A percentile compares a stretch with the other conserved stretches of the same genome.
Conservation (phyloP, 2,797 vertebrate species). For the Acanthurus leucopareius region DNA sequence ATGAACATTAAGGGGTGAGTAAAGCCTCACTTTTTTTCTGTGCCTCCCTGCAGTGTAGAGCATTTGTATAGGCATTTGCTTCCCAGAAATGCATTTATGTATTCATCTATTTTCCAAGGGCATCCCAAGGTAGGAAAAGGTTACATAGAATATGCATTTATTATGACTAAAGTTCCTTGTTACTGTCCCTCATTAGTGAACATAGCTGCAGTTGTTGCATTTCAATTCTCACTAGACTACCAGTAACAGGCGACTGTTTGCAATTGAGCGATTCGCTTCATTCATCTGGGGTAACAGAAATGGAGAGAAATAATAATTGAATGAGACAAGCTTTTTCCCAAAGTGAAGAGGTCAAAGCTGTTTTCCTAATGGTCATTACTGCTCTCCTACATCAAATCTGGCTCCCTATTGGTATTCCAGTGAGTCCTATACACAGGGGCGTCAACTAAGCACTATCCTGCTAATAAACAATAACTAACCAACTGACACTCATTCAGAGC, state of each 20-base stretch:
- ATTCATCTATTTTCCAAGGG: slow-evolving; percentile 40
- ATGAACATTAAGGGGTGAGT: slow-evolving; percentile 1
- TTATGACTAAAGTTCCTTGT: slow-evolving; percentile 38
- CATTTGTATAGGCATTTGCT: slow-evolving; percentile 15
- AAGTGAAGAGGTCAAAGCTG: slow-evolving; percentile 69
- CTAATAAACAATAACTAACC: slow-evolving; percentile 63
- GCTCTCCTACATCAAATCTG: slow-evolving; percentile 42
- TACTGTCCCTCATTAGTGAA: slow-evolving; percentile 54
- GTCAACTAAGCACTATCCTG: slow-evolving; percentile 35
- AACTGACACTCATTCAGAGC: slow-evolving; percentile 41
- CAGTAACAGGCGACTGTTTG: slow-evolving; percentile 35
- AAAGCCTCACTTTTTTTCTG: slow-evolving; percentile 26
- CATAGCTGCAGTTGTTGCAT: slow-evolving; percentile 26
- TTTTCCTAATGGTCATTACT: slow-evolving; percentile 63
- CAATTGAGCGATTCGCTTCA: slow-evolving; percentile 35
- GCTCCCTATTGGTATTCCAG: slow-evolving; percentile 46
- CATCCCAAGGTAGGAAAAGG: slow-evolving; percentile 46
- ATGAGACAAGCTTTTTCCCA: slow-evolving; percentile 57
- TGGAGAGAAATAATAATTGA: slow-evolving; percentile 59
- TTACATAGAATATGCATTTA: slow-evolving; percentile 51
- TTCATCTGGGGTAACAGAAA: slow-evolving; percentile 41
- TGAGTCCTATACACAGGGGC: slow-evolving; percentile 38
- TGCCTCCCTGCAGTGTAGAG: neutral
- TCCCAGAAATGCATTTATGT: slow-evolving; percentile 31
- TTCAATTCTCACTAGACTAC: slow-evolving; percentile 26